Evolutionary conservation across 2,797 vertebrate genomes (phyloP), one percentile per base, ranked within the genome.

Genomic region (Limosa lapponica): DNA sequence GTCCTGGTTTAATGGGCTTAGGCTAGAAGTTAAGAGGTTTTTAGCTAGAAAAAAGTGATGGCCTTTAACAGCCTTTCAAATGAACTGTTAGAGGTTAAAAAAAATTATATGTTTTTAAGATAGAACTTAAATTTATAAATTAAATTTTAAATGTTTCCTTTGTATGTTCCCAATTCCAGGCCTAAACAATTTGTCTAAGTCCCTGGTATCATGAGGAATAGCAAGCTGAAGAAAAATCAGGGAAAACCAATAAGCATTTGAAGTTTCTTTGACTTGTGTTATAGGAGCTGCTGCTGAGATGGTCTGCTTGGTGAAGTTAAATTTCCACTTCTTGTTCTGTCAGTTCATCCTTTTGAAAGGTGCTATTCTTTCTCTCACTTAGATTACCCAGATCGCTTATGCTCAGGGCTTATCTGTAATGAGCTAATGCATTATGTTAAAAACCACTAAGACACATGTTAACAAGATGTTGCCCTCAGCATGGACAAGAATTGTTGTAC

Each of bases 391-490:
- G 43, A 62, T 23, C 1, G 11, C 71, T 88, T 86, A 37, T 48
- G 54, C 37, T 72, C 54, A 87, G 49, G 70, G 41, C 58, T 94
- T 93, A 87, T 92, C 86, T 90, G 8, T 67, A 89, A 86, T 62
- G 70, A 90, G 65, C 65, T 82, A 94, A 84, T 51, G 70, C 37
- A 41, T 82, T 81, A 81, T 71, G 61, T 83, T 61, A 84, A 81
- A 90, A 95, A 87, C 39, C 83, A 37, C 64, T 84, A 82, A 72
- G 39, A 85, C 51, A 69, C 41, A 11, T 73, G 55, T 86, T 95
- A 95, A 86, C 85, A 95, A 88, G 69, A 69, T 62, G 43, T 90
- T 93, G 80, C 73, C 85, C 69, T 93, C 70, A 78, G 54, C 49
- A 44, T 37, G 27, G 70, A 62, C 72, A 66, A 70, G 66, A 90